Percentiles rank a stretch among this genome's conserved stretches.
Evolutionary conservation across 2,888 invertebrate genomes (phyloP).

Genomic region (Tuta absoluta): DNA sequence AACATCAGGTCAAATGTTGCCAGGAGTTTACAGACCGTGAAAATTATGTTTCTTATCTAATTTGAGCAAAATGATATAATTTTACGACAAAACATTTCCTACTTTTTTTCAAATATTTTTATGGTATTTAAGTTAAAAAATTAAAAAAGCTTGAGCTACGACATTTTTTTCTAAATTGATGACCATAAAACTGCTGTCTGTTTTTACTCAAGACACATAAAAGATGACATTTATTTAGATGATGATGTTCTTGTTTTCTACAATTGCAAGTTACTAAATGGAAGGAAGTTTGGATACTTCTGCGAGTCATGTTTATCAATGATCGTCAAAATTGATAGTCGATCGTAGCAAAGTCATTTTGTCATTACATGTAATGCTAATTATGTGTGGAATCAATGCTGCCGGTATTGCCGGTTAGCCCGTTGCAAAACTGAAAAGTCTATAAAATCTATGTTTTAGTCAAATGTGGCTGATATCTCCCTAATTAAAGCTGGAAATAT

Average conservation of each 20-base stretch:
- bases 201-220: conserved; percentile 2
- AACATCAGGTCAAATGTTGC: conserved; percentile 4
- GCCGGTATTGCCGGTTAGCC: no score
- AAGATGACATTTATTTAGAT: not conserved
- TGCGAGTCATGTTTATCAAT: no score
- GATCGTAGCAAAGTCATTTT: no score
- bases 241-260: conserved; percentile 1
- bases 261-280: not conserved
- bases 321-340: no score
- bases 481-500: not conserved
- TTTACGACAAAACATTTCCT: no score
- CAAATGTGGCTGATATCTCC: not conserved
- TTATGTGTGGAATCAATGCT: no score
- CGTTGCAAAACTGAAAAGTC: not conserved
- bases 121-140: no score
- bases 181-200: not conserved
- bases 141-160: no score
- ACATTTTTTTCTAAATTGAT: not conserved
- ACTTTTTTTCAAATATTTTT: no score
- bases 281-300: no score
- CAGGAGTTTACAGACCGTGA: not conserved
- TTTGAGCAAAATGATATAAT: not conserved
- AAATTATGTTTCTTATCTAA: not conserved
- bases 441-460: not conserved
- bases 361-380: no score